Evolutionary conservation across 2,888 invertebrate species (phyloP).

Genomic region (Alloscopus bannaensis): DNA sequence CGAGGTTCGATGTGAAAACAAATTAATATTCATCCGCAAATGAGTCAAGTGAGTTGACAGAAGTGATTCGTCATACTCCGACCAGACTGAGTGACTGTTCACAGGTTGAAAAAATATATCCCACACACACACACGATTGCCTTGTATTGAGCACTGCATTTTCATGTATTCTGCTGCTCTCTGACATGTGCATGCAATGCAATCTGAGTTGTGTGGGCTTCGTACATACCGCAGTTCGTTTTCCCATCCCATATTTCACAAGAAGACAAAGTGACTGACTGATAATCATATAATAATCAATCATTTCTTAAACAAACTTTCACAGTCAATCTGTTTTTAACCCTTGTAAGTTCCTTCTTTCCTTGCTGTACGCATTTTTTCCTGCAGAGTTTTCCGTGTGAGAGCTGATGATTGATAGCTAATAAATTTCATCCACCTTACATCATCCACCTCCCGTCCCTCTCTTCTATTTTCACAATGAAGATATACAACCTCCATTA

Average conservation of each 20-base stretch:
- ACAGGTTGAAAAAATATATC: background rate
- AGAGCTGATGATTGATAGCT: slow-evolving; percentile 47
- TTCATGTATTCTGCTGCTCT: background rate
- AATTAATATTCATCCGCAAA: slow-evolving; percentile 7
- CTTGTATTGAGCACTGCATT: background rate
- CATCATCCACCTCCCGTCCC: slow-evolving; percentile 11
- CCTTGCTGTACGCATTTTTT: slow-evolving; percentile 7
- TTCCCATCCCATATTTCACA: slow-evolving; percentile 46
- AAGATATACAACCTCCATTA: no score
- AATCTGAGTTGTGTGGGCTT: background rate
- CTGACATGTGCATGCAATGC: background rate
- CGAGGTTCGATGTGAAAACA: no score
- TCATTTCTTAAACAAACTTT: slow-evolving; percentile 46
- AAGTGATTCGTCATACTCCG: background rate
- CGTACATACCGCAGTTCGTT: background rate
- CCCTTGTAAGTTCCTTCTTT: slow-evolving; percentile 25
- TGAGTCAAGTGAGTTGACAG: background rate
- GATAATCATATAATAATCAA: slow-evolving; percentile 44
- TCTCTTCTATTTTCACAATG: slow-evolving; percentile 14
- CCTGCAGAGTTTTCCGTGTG: slow-evolving; percentile 19
- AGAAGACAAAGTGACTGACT: slow-evolving; percentile 29
- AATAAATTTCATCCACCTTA: no score
- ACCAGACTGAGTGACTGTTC: background rate
- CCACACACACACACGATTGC: background rate
- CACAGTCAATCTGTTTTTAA: slow-evolving; percentile 43